Evolutionary conservation across 2,888 invertebrate genomes (phyloP).

Genomic region (Amaurobius ferox): DNA sequence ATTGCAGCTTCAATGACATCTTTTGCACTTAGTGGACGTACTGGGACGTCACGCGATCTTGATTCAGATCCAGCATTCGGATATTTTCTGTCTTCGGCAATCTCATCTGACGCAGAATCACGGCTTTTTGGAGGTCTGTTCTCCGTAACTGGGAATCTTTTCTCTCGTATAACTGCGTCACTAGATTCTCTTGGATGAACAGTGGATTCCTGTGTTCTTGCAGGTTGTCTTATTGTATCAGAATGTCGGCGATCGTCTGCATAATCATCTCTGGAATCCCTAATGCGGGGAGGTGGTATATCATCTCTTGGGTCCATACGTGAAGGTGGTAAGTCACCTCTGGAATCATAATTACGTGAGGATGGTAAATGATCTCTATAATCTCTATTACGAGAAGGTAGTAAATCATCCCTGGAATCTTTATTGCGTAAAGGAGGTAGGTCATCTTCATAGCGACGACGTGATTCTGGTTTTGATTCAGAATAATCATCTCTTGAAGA

Average conservation of each 20-base stretch:
- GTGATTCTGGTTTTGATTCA: background rate
- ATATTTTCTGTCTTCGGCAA: background rate
- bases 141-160: background rate
- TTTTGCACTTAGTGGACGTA: conserved; percentile 27
- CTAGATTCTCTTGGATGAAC: background rate
- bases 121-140: background rate
- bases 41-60: no score
- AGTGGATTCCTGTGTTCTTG: background rate
- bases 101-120: no score
- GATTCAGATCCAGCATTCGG: background rate
- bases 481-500: background rate
- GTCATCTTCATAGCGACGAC: background rate
- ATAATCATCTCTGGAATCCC: background rate
- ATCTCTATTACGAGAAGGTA: no score
- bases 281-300: background rate
- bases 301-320: no score
- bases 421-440: background rate
- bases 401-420: no score
- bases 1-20: conserved; percentile 56
- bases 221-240: background rate
- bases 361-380: background rate
- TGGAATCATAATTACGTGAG: background rate
- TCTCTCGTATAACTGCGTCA: conserved; percentile 5
- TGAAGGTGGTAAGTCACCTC: no score
- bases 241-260: background rate